Conservation (phyloP, 1,140 invertebrate genomes). For the Diachasma alloeum region DNA sequence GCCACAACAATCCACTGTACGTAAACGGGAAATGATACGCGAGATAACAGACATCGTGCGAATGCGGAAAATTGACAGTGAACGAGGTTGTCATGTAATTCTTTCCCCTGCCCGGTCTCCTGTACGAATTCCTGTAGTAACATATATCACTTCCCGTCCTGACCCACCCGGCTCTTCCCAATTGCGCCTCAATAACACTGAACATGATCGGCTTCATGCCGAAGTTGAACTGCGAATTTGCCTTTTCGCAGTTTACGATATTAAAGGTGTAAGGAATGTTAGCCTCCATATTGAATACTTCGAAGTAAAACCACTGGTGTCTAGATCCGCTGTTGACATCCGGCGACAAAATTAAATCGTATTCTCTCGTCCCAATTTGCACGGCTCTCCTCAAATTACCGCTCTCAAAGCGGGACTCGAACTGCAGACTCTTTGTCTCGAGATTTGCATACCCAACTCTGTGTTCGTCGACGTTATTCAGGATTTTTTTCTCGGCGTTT, state of each 20-base stretch:
- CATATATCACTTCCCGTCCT: slow-evolving; percentile 80
- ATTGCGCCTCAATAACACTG: slow-evolving; percentile 77
- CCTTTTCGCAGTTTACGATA: slow-evolving; percentile 91
- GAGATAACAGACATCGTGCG: slow-evolving; percentile 85
- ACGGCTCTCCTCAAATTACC: slow-evolving; percentile 89
- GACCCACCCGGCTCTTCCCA: slow-evolving; percentile 76
- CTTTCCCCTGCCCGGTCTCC: slow-evolving; percentile 66
- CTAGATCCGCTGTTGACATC: slow-evolving; percentile 85
- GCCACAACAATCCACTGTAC: slow-evolving; percentile 79
- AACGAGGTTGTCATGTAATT: slow-evolving; percentile 85
- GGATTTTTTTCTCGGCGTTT: slow-evolving; percentile 33
- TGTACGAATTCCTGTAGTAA: slow-evolving; percentile 80
- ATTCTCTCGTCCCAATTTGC: slow-evolving; percentile 78
- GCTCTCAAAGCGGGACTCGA: slow-evolving; percentile 91
- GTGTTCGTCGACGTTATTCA: slow-evolving; percentile 69
- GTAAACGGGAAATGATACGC: slow-evolving; percentile 94
- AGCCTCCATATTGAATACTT: slow-evolving; percentile 83
- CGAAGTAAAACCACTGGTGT: slow-evolving; percentile 95
- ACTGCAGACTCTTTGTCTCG: slow-evolving; percentile 70
- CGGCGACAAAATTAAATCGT: slow-evolving; percentile 86
- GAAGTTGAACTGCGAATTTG: slow-evolving; percentile 89
- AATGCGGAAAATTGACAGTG: slow-evolving; percentile 81
- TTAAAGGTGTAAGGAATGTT: slow-evolving; percentile 83
- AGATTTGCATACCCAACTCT: slow-evolving; percentile 65
- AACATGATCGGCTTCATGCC: slow-evolving; percentile 94